These are phyloP conservation scores for Ctenomys sociabilis DNA, from an alignment of 2,113 vertebrate genomes.

Conservation along the genomic window DNA sequence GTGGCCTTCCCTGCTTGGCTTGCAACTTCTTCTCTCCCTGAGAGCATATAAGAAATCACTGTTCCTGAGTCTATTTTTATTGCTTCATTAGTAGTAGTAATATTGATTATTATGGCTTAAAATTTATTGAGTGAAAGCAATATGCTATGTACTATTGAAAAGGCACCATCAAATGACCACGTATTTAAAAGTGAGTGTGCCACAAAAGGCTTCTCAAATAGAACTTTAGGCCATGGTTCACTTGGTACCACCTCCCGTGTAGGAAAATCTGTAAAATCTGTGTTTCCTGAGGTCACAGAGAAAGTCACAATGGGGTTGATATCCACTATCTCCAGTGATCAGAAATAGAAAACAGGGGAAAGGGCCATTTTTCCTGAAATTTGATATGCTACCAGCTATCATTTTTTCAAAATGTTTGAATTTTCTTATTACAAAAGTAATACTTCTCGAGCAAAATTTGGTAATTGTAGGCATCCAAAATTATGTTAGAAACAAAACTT, in stretches of 20 bases:
- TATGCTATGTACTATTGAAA: conserved; percentile 13
- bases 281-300: neutral
- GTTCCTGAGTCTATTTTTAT: conserved; percentile 43
- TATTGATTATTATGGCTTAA: conserved; percentile 57
- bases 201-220: neutral
- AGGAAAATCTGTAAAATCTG: neutral
- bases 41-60: conserved; percentile 33
- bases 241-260: neutral
- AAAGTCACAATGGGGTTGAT: neutral
- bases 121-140: conserved; percentile 57
- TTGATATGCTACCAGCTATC: neutral
- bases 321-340: neutral
- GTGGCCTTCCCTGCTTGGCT: neutral
- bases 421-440: neutral
- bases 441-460: neutral
- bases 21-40: neutral
- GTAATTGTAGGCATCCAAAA: neutral
- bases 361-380: neutral
- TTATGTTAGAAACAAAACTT: neutral
- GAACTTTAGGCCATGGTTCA: neutral
- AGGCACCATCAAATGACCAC: neutral
- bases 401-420: neutral
- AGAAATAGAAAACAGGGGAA: neutral
- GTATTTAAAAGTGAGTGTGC: neutral
- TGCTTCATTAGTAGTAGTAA: conserved; percentile 55